A percentile compares a stretch with the other conserved stretches of the same genome.
Evolutionary conservation across 2,113 vertebrate species (phyloP).

Genomic region (Felis chaus): DNA sequence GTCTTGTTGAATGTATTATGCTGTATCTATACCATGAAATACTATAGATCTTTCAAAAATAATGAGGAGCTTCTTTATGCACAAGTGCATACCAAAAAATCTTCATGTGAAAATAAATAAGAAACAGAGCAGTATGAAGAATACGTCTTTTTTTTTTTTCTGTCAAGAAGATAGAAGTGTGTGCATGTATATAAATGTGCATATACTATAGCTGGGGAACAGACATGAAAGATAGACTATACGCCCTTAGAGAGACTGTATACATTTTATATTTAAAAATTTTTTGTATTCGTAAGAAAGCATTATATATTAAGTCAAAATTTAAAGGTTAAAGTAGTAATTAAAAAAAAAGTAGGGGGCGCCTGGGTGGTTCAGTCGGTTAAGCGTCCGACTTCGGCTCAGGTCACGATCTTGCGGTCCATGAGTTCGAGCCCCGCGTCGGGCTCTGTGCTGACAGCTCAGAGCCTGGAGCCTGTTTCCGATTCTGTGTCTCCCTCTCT

Average conservation of each 20-base stretch:
- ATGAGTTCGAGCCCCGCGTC: fast-evolving
- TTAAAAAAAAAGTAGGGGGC: background rate
- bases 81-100: background rate
- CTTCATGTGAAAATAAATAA: background rate
- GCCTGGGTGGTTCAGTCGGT: too few species aligned
- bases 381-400: too few species aligned
- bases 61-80: background rate
- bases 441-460: too few species aligned
- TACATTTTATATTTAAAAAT: background rate
- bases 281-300: background rate
- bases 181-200: background rate
- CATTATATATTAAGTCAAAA: background rate
- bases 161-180: background rate
- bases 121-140: background rate
- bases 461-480: too few species aligned
- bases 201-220: background rate
- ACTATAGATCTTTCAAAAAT: background rate
- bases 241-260: background rate
- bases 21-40: background rate
- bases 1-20: background rate
- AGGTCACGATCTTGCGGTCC: too few species aligned
- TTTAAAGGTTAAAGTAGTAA: background rate
- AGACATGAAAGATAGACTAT: background rate
- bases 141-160: background rate
- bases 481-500: too few species aligned